A percentile compares a stretch with the other conserved stretches of the same genome.
These are phyloP conservation scores for Melanotaenia pygmaea DNA, from an alignment of 2,797 vertebrate genomes.

Conservation along the genomic window DNA sequence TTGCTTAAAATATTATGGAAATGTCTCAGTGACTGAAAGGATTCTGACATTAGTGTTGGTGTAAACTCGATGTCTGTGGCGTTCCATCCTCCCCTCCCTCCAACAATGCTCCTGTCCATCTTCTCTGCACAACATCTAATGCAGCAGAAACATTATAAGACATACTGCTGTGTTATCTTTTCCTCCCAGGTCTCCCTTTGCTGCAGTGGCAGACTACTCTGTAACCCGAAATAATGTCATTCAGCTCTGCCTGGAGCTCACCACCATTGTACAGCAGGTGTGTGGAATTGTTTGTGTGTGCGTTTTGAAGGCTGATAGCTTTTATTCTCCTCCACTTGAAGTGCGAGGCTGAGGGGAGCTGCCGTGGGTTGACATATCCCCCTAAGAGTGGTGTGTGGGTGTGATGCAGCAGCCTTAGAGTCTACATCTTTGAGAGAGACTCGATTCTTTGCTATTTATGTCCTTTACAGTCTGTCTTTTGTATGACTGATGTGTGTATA, in stretches of 20 bases:
- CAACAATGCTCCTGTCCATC: conserved; percentile 39
- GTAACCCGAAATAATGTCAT: conserved; percentile 96
- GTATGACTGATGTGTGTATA: conserved; percentile 54
- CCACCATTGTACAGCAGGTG: conserved; percentile 95
- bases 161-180: conserved; percentile 58
- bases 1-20: neutral
- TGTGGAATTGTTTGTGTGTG: conserved; percentile 58
- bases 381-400: conserved; percentile 45
- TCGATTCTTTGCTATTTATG: conserved; percentile 53
- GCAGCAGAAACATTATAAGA: conserved; percentile 50
- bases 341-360: conserved; percentile 37
- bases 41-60: neutral
- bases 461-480: conserved; percentile 51
- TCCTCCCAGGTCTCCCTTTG: conserved; percentile 91
- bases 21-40: neutral
- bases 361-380: conserved; percentile 54
- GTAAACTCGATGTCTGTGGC: neutral
- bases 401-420: conserved; percentile 60
- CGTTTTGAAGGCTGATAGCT: conserved; percentile 56
- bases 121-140: conserved; percentile 46
- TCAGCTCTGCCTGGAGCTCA: conserved; percentile 96
- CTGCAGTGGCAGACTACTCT: conserved; percentile 95
- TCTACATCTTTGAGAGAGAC: conserved; percentile 52
- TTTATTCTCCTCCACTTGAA: conserved; percentile 47
- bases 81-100: neutral